Evolutionary conservation across 2,888 invertebrate genomes (phyloP).

Genomic region (Actias luna): DNA sequence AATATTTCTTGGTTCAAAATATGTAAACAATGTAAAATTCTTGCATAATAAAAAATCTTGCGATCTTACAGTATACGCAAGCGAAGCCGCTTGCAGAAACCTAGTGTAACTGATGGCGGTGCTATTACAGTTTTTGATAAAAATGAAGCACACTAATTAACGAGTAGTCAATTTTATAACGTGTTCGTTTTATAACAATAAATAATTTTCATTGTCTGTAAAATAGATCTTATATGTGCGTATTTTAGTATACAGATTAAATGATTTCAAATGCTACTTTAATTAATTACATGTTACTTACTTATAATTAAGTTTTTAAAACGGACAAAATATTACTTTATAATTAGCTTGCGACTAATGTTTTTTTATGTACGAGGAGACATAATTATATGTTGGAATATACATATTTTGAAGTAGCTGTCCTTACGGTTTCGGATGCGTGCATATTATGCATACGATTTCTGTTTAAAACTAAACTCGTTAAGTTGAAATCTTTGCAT

Average conservation of each 20-base stretch:
- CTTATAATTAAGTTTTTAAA: not conserved
- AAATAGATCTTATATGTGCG: not conserved
- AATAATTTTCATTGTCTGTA: not conserved
- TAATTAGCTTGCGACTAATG: not conserved
- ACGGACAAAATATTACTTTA: not conserved
- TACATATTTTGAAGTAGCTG: not conserved
- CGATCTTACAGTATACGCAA: no score
- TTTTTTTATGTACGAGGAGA: not conserved
- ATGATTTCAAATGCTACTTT: not conserved
- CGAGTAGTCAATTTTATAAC: no score
- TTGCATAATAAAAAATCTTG: no score
- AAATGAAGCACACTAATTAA: no score
- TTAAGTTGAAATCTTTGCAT: no score
- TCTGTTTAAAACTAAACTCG: no score
- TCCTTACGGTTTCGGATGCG: not conserved
- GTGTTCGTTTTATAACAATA: not conserved
- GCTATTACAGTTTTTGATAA: no score
- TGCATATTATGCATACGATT: no score
- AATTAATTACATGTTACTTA: not conserved
- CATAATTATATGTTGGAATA: not conserved
- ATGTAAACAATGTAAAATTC: no score
- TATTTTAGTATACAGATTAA: not conserved
- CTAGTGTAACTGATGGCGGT: no score
- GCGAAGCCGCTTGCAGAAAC: no score
- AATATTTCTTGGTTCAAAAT: no score